These are phyloP conservation scores for Hyperoplus lanceolatus DNA, from an alignment of 2,797 vertebrate species.

Conservation along the genomic window DNA sequence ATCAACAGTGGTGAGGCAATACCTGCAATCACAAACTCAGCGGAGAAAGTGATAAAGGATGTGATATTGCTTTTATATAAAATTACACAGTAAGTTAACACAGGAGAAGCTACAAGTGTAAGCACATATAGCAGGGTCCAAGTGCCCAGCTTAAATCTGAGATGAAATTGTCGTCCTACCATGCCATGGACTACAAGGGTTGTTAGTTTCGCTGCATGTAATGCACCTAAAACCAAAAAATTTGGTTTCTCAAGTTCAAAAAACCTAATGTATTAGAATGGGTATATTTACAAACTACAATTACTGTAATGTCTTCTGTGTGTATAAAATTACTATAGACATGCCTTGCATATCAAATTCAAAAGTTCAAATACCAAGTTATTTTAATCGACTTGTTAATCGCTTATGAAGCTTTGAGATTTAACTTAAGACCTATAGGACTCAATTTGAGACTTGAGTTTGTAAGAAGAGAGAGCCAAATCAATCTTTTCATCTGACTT, in stretches of 20 bases:
- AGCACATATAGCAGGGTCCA: background rate
- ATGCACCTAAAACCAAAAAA: too few relatives aligned
- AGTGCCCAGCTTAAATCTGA: background rate
- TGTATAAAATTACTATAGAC: background rate
- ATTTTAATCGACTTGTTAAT: too few relatives aligned
- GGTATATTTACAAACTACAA: too few relatives aligned
- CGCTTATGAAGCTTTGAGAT: background rate
- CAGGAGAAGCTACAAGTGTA: background rate
- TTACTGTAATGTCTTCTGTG: too few relatives aligned
- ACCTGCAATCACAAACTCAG: slow-evolving; percentile 10
- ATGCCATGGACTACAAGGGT: background rate
- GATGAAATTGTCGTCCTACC: background rate
- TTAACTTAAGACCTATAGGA: background rate
- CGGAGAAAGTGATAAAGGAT: background rate
- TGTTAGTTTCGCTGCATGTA: too few relatives aligned
- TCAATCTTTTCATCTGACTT: background rate
- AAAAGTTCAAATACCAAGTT: too few relatives aligned
- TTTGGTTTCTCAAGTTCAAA: too few relatives aligned
- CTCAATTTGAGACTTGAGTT: too few relatives aligned
- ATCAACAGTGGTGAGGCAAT: background rate
- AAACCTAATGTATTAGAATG: too few relatives aligned
- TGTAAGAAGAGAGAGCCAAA: too few relatives aligned
- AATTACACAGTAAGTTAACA: background rate
- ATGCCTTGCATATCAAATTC: background rate
- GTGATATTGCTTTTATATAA: slow-evolving; percentile 15